phyloP scores from a whole-genome alignment of 2,113 vertebrate species.

The Lepisosteus oculatus region DNA sequence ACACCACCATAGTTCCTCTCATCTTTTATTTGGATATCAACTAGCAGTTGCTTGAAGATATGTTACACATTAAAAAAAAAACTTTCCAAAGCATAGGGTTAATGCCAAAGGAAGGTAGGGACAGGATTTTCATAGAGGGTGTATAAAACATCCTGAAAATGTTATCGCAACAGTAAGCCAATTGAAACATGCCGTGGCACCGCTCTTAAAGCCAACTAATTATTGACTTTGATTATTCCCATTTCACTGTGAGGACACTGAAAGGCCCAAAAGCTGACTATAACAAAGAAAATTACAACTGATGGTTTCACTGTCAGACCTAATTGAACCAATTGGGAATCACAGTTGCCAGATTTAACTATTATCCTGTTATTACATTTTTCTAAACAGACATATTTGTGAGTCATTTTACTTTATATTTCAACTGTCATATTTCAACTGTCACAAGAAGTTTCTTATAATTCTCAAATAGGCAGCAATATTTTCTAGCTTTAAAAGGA shows the following conservation, averaged over 20 bases:
- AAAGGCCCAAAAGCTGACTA: slow-evolving; percentile 50
- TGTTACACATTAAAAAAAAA: slow-evolving; percentile 18
- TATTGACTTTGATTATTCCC: slow-evolving; percentile 71
- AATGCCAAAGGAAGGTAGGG: slow-evolving; percentile 25
- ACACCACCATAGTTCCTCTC: slow-evolving; percentile 7
- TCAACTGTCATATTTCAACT: slow-evolving; percentile 3
- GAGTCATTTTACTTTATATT: slow-evolving; percentile 36
- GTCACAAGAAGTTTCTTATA: too few relatives aligned
- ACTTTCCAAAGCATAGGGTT: slow-evolving; percentile 24
- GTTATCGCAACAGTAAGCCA: slow-evolving; percentile 25
- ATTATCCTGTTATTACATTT: slow-evolving; percentile 64
- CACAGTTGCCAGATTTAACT: slow-evolving; percentile 66
- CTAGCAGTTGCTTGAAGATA: slow-evolving; percentile 8
- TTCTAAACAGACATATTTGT: slow-evolving; percentile 55
- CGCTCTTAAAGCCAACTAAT: slow-evolving; percentile 59
- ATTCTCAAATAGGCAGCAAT: too few relatives aligned
- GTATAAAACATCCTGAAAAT: slow-evolving; percentile 36
- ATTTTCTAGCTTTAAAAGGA: too few relatives aligned
- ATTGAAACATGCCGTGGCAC: slow-evolving; percentile 42
- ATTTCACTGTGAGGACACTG: slow-evolving; percentile 51
- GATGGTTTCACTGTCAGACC: slow-evolving; percentile 64
- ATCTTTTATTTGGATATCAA: slow-evolving; percentile 6
- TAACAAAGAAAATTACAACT: slow-evolving; percentile 60
- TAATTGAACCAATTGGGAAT: slow-evolving; percentile 80
- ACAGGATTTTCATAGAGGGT: slow-evolving; percentile 33